Percentiles rank a stretch among this genome's conserved stretches.
These are phyloP conservation scores for Microplitis manilae DNA, from an alignment of 2,888 invertebrate genomes.

Conservation along the genomic window DNA sequence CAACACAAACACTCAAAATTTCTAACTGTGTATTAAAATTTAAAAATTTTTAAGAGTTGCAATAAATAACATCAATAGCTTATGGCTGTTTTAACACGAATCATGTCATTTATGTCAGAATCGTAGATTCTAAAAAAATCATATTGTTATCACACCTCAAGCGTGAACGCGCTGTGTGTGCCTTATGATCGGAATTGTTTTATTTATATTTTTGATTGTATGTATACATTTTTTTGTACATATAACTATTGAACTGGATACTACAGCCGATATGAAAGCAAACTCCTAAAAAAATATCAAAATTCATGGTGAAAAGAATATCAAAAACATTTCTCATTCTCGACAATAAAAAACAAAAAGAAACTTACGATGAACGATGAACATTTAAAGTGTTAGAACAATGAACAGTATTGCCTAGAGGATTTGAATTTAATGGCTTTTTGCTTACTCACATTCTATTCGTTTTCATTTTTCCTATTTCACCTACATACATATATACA, in stretches of 20 bases:
- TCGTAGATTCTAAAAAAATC: no score
- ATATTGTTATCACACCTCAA: no score
- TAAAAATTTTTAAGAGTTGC: no score
- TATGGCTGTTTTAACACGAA: no score
- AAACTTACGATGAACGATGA: background rate
- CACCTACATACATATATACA: background rate
- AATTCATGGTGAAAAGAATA: background rate
- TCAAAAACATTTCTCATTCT: background rate
- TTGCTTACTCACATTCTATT: background rate
- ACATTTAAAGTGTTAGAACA: constrained; percentile 12
- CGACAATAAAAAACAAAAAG: background rate
- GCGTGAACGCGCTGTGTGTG: no score
- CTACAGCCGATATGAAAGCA: background rate
- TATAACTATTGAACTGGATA: background rate
- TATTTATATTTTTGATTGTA: background rate
- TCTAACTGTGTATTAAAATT: no score
- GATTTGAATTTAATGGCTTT: constrained; percentile 20
- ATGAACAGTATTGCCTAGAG: constrained; percentile 26
- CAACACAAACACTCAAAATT: no score
- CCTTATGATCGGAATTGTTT: no score
- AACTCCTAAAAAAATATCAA: background rate
- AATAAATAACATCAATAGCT: no score
- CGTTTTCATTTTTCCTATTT: background rate
- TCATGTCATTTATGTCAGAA: no score
- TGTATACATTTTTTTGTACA: background rate